phyloP scores from a whole-genome alignment of 2,797 vertebrate species.

The Heteromormyrus szaboi region DNA sequence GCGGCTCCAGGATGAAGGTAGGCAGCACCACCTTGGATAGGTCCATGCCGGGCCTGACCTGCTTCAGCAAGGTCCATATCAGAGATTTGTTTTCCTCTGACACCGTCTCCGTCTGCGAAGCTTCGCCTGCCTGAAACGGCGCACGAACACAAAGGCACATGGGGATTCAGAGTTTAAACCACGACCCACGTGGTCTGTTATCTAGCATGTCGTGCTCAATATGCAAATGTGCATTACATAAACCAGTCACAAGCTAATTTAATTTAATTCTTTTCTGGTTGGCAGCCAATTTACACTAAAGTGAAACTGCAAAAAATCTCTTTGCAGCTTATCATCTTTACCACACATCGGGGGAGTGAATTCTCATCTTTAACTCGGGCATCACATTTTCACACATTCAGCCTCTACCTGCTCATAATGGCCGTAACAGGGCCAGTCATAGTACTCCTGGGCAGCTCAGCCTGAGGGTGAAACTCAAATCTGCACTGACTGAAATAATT shows the following conservation, averaged over 20 bases:
- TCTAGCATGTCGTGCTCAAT: background rate
- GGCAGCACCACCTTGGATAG: slow-evolving; percentile 94
- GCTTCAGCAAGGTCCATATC: slow-evolving; percentile 94
- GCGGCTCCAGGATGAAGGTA: slow-evolving; percentile 92
- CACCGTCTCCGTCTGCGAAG: slow-evolving; percentile 90
- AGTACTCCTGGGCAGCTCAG: background rate
- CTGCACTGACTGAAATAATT: background rate
- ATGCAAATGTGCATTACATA: background rate
- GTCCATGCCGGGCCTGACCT: slow-evolving; percentile 95
- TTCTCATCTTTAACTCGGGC: background rate
- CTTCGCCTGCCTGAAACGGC: slow-evolving; percentile 78
- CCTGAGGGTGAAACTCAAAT: background rate
- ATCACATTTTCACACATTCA: background rate
- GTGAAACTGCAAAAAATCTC: too few relatives aligned
- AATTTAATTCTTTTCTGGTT: background rate
- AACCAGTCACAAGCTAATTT: background rate
- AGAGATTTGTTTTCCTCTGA: slow-evolving; percentile 98
- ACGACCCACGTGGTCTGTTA: background rate
- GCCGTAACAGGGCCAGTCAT: background rate
- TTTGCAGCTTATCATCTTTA: background rate
- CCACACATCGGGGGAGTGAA: background rate
- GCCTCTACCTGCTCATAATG: background rate
- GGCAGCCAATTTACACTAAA: background rate
- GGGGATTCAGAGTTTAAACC: background rate
- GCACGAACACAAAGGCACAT: background rate